A percentile compares a stretch with the other conserved stretches of the same genome.
Conservation (phyloP, 1,140 invertebrate genomes). For the Megathymus violae region DNA sequence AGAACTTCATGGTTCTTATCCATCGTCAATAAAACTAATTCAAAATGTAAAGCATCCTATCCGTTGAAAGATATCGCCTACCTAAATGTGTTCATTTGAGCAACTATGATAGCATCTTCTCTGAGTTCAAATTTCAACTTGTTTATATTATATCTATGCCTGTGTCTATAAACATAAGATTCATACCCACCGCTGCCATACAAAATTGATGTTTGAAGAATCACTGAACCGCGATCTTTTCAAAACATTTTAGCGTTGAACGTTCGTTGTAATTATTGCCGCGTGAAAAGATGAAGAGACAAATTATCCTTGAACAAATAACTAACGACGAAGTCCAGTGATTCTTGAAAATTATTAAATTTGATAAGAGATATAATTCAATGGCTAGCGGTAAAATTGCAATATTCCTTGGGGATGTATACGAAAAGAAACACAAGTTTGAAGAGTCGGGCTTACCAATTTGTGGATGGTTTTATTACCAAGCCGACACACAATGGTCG, state of each 20-base stretch:
- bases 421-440: too few relatives aligned
- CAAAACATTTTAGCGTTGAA: conserved; percentile 50
- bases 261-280: conserved; percentile 46
- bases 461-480: too few relatives aligned
- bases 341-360: neutral
- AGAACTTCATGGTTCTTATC: too few relatives aligned
- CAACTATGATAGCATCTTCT: neutral
- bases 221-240: conserved; percentile 52
- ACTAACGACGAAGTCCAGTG: conserved; percentile 15
- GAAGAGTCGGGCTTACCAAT: too few relatives aligned
- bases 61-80: too few relatives aligned
- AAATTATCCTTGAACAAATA: conserved; percentile 30
- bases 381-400: too few relatives aligned
- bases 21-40: too few relatives aligned
- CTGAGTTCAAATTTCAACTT: conserved; percentile 6
- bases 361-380: neutral
- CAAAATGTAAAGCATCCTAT: too few relatives aligned
- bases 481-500: too few relatives aligned
- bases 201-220: conserved; percentile 49
- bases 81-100: too few relatives aligned
- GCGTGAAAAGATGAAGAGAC: conserved; percentile 31
- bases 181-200: conserved; percentile 15
- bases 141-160: conserved; percentile 32
- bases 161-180: conserved; percentile 20
- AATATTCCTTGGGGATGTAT: too few relatives aligned